Conservation (phyloP, 2,113 vertebrate genomes). For the Aegotheles bennettii region DNA sequence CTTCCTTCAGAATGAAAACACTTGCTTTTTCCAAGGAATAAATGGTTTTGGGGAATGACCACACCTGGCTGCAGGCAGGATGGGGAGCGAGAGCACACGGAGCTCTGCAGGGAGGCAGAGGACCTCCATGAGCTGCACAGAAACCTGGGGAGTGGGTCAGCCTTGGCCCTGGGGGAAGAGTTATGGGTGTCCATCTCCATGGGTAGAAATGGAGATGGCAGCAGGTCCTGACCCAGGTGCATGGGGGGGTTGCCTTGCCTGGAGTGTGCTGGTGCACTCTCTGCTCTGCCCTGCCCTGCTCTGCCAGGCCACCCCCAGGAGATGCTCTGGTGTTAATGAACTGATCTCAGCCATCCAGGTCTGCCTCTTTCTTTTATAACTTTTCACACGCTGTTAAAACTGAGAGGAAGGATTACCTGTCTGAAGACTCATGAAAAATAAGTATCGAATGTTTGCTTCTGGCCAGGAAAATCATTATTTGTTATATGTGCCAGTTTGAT, state of each 20-base stretch:
- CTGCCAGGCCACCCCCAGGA: background rate
- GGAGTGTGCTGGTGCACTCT: fast-evolving
- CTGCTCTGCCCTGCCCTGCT: background rate
- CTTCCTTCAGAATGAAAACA: background rate
- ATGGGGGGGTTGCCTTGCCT: background rate
- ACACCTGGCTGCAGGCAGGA: background rate
- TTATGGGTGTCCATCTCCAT: background rate
- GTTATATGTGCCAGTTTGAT: background rate
- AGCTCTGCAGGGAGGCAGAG: background rate
- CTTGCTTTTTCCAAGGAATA: background rate
- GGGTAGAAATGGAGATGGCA: background rate
- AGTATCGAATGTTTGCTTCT: background rate
- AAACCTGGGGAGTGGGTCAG: background rate
- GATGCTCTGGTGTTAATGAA: fast-evolving
- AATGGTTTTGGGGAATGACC: background rate
- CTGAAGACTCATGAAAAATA: background rate
- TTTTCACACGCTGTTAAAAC: background rate
- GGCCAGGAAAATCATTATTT: conserved; percentile 24
- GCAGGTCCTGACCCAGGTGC: background rate
- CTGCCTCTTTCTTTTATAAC: background rate
- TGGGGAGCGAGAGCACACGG: fast-evolving
- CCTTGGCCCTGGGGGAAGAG: background rate
- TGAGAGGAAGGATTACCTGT: background rate
- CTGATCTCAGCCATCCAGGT: background rate
- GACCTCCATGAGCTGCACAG: background rate